These are phyloP conservation scores for Zaprionus inermis DNA, from an alignment of 1,140 invertebrate genomes.

Conservation along the genomic window DNA sequence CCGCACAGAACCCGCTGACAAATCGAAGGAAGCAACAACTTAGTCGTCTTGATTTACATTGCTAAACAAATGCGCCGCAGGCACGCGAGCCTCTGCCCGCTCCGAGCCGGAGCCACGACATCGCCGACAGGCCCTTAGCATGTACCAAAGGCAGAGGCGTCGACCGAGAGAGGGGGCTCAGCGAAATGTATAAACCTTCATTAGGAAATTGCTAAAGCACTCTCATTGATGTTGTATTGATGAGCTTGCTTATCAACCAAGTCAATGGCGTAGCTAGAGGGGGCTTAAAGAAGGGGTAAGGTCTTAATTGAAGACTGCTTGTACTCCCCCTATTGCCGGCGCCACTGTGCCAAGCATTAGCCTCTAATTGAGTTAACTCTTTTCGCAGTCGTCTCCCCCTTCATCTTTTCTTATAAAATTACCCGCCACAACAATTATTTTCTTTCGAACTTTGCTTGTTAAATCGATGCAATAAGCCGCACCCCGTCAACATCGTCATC, in stretches of 20 bases:
- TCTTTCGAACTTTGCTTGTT: conserved; percentile 47
- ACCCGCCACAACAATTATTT: conserved; percentile 39
- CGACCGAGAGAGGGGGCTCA: not conserved
- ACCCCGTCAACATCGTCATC: conserved; percentile 3
- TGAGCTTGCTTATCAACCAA: not conserved
- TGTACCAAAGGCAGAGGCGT: not conserved
- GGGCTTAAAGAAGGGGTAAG: not conserved
- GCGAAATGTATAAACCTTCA: not conserved
- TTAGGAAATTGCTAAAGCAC: not conserved
- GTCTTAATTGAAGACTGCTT: too few species aligned
- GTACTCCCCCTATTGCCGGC: not conserved
- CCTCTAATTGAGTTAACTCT: conserved; percentile 52
- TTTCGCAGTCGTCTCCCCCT: conserved; percentile 13
- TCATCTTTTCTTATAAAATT: conserved; percentile 46
- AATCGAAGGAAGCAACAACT: conserved; percentile 44
- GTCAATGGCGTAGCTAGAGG: not conserved
- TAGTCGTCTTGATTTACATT: conserved; percentile 29
- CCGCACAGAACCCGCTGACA: conserved; percentile 10
- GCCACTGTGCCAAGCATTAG: conserved; percentile 17
- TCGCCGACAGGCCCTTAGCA: conserved; percentile 14
- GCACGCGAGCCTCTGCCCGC: conserved; percentile 23
- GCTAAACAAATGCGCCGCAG: conserved; percentile 16
- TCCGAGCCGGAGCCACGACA: conserved; percentile 9
- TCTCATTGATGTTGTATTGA: not conserved
- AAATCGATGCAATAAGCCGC: conserved; percentile 52